Conservation (phyloP, 2,888 invertebrate species). For the Drosophila helvetica region DNA sequence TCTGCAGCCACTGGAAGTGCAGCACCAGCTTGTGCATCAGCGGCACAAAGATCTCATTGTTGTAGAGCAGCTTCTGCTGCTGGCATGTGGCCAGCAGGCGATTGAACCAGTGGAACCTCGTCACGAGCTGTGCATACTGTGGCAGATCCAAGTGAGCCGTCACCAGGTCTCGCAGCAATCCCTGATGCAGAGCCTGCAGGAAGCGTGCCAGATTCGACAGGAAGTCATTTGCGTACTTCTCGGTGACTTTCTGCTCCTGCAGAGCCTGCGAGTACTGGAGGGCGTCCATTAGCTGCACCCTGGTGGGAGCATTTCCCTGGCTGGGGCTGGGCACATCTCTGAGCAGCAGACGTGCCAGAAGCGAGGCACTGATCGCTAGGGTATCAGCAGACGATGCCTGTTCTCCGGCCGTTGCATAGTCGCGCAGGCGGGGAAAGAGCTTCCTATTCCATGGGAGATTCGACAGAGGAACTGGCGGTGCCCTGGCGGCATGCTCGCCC, state of each 20-base stretch:
- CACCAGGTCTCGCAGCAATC: constrained; percentile 60
- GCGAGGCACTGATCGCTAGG: constrained; percentile 62
- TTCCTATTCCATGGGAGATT: constrained; percentile 82
- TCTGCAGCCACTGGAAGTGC: constrained; percentile 90
- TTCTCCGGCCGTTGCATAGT: constrained; percentile 63
- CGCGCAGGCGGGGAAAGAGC: constrained; percentile 80
- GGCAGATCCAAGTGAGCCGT: constrained; percentile 61
- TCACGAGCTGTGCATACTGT: constrained; percentile 67
- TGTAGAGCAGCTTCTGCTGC: constrained; percentile 67
- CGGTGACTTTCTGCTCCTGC: constrained; percentile 60
- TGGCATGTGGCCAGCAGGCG: constrained; percentile 73
- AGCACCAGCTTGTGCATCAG: constrained; percentile 87
- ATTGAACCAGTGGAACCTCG: constrained; percentile 81
- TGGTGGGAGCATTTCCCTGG: constrained; percentile 39
- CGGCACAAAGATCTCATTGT: constrained; percentile 84
- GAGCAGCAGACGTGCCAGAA: constrained; percentile 70
- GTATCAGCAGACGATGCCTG: constrained; percentile 27
- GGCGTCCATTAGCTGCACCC: constrained; percentile 66
- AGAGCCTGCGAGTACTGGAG: constrained; percentile 82
- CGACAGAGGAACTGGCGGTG: too few species aligned
- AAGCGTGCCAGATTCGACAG: constrained; percentile 71
- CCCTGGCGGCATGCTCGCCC: background rate
- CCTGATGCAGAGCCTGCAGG: constrained; percentile 54
- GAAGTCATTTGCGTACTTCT: constrained; percentile 79
- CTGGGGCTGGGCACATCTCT: constrained; percentile 54